These are phyloP conservation scores for Vombatus ursinus DNA, from an alignment of 2,113 vertebrate genomes.

Conservation along the genomic window DNA sequence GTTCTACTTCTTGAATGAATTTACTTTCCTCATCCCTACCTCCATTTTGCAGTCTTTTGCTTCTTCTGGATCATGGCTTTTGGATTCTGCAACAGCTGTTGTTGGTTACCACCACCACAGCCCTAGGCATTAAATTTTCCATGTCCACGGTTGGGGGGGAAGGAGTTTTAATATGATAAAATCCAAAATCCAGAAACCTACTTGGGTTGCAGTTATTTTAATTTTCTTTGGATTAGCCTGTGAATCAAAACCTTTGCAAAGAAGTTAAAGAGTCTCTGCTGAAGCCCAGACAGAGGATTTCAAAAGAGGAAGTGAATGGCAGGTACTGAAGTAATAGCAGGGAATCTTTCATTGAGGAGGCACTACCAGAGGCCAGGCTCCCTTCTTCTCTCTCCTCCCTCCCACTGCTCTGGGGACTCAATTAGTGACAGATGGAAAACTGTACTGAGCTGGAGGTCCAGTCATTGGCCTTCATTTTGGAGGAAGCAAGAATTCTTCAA, in stretches of 20 bases:
- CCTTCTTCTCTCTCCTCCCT: not conserved
- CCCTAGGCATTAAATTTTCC: not conserved
- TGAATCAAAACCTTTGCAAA: constrained; percentile 61
- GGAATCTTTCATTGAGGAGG: not conserved
- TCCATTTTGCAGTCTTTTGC: not conserved
- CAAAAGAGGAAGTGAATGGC: constrained; percentile 47
- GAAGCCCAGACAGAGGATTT: constrained; percentile 34
- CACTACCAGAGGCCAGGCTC: not conserved
- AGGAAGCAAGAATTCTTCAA: not conserved
- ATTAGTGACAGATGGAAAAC: not conserved
- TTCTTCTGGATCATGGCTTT: not conserved
- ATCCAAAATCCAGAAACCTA: constrained; percentile 1
- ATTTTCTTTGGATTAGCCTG: constrained; percentile 48
- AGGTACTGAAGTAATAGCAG: not conserved
- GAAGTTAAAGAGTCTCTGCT: not conserved
- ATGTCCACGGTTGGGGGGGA: not conserved
- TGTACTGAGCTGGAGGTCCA: not conserved
- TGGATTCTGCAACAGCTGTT: constrained; percentile 37
- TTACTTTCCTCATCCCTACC: not conserved
- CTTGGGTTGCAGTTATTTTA: constrained; percentile 29
- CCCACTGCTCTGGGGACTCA: not conserved
- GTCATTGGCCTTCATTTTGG: not conserved
- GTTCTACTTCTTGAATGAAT: not conserved
- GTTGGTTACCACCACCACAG: not conserved
- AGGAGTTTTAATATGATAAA: constrained; percentile 45